Evolutionary conservation across 2,113 vertebrate species (phyloP).

Genomic region (Pterocles gutturalis): DNA sequence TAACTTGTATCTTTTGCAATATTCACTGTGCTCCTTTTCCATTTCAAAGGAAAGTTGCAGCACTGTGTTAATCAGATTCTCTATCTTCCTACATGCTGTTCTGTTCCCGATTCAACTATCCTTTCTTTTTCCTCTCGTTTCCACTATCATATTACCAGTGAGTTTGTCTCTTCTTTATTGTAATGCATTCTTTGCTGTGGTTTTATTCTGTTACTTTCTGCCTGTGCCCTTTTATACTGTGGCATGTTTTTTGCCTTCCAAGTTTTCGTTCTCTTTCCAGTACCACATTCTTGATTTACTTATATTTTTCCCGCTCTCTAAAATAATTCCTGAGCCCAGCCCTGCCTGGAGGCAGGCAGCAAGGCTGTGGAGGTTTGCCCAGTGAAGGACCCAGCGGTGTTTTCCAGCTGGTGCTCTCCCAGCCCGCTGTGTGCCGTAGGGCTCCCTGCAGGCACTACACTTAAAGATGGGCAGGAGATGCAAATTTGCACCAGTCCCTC

Average conservation of each 20-base stretch:
- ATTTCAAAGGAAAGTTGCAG: background rate
- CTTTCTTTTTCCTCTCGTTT: background rate
- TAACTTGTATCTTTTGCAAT: background rate
- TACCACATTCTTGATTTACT: background rate
- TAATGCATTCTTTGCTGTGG: background rate
- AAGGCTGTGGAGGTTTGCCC: background rate
- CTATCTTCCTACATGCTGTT: background rate
- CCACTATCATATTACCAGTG: background rate
- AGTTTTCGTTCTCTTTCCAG: background rate
- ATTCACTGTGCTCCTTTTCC: background rate
- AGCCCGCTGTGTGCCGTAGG: rapidly evolving
- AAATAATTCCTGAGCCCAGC: background rate
- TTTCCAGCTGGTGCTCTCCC: background rate
- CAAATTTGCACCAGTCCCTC: background rate
- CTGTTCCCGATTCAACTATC: background rate
- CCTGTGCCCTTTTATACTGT: background rate
- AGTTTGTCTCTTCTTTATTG: background rate
- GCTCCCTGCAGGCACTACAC: rapidly evolving
- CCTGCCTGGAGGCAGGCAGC: rapidly evolving
- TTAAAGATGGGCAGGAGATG: background rate
- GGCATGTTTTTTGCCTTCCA: background rate
- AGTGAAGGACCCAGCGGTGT: background rate
- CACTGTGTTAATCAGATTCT: background rate
- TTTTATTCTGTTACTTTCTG: background rate
- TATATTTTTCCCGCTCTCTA: background rate